phyloP scores from a whole-genome alignment of 2,113 vertebrate species.

The Plestiodon gilberti region DNA sequence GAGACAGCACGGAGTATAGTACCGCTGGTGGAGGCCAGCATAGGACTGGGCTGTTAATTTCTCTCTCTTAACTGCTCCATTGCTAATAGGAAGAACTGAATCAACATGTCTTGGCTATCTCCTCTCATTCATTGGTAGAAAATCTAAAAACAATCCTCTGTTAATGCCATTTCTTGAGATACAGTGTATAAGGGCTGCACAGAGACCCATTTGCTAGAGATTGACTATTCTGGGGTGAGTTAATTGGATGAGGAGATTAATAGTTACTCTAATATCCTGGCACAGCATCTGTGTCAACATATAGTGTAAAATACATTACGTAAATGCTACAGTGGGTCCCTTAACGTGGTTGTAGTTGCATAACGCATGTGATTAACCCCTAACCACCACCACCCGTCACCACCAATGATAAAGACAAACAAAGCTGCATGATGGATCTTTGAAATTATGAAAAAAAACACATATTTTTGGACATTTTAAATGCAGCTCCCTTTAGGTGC shows the following conservation, averaged over 20 bases:
- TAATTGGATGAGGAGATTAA: slow-evolving; percentile 69
- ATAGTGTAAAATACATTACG: slow-evolving; percentile 58
- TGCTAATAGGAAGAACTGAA: not conserved
- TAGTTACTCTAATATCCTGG: slow-evolving; percentile 67
- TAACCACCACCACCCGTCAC: too few relatives aligned
- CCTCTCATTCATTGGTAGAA: slow-evolving; percentile 2
- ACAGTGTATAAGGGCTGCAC: slow-evolving; percentile 42
- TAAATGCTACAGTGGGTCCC: slow-evolving; percentile 37
- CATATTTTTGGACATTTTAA: not conserved
- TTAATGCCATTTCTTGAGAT: slow-evolving; percentile 53
- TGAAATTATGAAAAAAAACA: not conserved
- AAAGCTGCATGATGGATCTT: not conserved
- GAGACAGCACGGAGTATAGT: too few relatives aligned
- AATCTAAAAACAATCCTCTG: slow-evolving; percentile 20
- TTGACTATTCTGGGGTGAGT: slow-evolving; percentile 62
- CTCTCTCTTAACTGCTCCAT: not conserved
- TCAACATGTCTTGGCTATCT: not conserved
- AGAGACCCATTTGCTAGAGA: slow-evolving; percentile 60
- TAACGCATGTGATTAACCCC: slow-evolving; percentile 7
- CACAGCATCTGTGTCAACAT: slow-evolving; percentile 58
- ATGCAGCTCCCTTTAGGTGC: not conserved
- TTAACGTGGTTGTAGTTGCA: slow-evolving; percentile 25
- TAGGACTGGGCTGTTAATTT: too few relatives aligned
- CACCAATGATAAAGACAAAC: slow-evolving; percentile 12
- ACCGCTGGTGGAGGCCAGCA: too few relatives aligned